Evolutionary conservation across 2,113 vertebrate genomes (phyloP).

Genomic region (Microcebus griseorufus): DNA sequence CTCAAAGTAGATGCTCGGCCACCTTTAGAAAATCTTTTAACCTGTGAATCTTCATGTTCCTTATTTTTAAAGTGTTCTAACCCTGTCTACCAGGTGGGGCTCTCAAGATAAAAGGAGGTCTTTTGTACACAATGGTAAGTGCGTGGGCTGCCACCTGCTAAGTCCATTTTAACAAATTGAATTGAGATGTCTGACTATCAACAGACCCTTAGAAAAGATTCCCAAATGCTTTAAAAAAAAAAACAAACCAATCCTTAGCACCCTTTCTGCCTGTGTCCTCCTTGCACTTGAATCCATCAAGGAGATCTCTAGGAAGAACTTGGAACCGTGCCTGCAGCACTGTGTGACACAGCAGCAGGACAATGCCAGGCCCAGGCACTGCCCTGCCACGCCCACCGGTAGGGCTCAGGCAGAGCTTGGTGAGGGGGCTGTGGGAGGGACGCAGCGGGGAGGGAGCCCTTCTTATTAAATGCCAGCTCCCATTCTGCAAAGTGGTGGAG

Average conservation of each 20-base stretch:
- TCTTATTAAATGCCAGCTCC: not conserved
- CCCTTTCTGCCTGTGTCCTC: not conserved
- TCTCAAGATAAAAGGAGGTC: not conserved
- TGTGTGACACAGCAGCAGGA: not conserved
- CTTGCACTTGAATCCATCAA: not conserved
- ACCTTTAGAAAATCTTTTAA: not conserved
- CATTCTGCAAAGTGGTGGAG: not conserved
- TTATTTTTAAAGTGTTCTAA: not conserved
- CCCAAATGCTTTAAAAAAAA: not conserved
- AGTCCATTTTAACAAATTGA: not conserved
- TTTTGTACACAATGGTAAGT: not conserved
- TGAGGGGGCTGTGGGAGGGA: not conserved
- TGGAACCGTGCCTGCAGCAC: not conserved
- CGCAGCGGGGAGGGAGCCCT: not conserved
- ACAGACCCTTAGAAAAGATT: not conserved
- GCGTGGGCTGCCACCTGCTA: no score
- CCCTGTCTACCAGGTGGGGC: fast-evolving
- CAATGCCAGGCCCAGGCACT: not conserved
- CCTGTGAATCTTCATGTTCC: not conserved
- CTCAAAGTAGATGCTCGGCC: not conserved
- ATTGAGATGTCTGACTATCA: not conserved
- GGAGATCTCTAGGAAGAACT: not conserved
- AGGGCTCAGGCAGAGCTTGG: not conserved
- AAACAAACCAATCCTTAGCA: not conserved
- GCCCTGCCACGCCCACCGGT: not conserved